Percentiles rank a stretch among this genome's conserved stretches.
These are phyloP conservation scores for Synanthedon myopaeformis DNA, from an alignment of 2,888 invertebrate species.

Conservation along the genomic window DNA sequence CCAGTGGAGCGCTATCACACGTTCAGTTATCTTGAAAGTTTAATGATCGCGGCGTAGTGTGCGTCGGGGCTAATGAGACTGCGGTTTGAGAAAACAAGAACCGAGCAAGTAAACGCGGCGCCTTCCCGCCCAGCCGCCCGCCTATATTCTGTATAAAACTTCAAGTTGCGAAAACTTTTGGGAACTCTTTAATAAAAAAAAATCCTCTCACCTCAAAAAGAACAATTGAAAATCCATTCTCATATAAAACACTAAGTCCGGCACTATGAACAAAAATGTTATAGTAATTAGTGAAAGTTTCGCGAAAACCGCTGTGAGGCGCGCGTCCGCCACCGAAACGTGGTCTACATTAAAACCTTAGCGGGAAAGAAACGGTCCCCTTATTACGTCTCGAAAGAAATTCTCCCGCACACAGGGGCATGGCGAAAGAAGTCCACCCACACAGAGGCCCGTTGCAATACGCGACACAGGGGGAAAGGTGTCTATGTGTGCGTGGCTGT, in stretches of 20 bases:
- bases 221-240: slow-evolving; percentile 4
- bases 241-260: slow-evolving; percentile 35
- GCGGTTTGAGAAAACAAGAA: slow-evolving; percentile 57
- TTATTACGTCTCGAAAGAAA: slow-evolving; percentile 71
- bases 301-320: slow-evolving; percentile 53
- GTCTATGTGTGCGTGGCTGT: slow-evolving; percentile 43
- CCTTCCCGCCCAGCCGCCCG: slow-evolving; percentile 13
- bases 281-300: slow-evolving; percentile 30
- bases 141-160: slow-evolving; percentile 18
- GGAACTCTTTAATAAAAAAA: slow-evolving; percentile 34
- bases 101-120: slow-evolving; percentile 33
- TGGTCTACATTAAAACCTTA: slow-evolving; percentile 71
- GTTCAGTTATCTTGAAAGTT: slow-evolving; percentile 48
- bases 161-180: slow-evolving; percentile 15
- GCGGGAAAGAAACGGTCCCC: slow-evolving; percentile 70
- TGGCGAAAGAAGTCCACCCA: slow-evolving; percentile 60
- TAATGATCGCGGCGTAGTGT: slow-evolving; percentile 55
- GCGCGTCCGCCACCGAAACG: slow-evolving; percentile 68
- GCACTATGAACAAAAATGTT: slow-evolving; percentile 20
- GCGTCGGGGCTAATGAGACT: slow-evolving; percentile 62
- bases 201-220: slow-evolving; percentile 4
- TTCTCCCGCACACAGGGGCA: slow-evolving; percentile 61
- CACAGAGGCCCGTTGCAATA: slow-evolving; percentile 37
- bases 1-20: neutral
- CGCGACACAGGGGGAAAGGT: slow-evolving; percentile 43